phyloP scores from a whole-genome alignment of 2,797 vertebrate species.

The Halcyon smyrnensis region DNA sequence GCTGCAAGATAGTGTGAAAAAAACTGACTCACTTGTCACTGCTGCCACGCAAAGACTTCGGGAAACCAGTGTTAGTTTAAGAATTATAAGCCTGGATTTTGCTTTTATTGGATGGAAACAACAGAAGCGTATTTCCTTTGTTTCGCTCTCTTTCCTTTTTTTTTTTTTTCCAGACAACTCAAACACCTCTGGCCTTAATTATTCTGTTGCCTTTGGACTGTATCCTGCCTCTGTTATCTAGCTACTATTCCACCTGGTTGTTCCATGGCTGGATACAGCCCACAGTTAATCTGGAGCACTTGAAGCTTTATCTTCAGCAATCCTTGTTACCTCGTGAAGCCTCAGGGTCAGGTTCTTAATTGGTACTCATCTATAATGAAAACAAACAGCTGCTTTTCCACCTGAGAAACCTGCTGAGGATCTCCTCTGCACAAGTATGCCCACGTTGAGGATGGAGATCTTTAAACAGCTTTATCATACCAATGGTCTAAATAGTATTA shows the following conservation, averaged over 20 bases:
- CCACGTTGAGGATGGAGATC: neutral
- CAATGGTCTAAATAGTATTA: neutral
- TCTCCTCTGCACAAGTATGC: neutral
- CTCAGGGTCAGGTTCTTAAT: neutral
- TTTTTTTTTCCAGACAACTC: neutral
- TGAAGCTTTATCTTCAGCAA: neutral
- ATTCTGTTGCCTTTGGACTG: neutral
- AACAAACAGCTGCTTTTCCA: neutral
- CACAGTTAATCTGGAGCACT: neutral
- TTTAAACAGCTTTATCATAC: neutral
- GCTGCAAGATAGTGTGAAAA: neutral
- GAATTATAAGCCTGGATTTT: neutral
- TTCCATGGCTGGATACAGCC: neutral
- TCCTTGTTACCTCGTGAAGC: neutral
- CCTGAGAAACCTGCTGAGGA: neutral
- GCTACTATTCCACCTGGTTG: neutral
- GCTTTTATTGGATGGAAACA: neutral
- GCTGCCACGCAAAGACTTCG: neutral
- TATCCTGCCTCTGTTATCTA: neutral
- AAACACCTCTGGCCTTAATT: neutral
- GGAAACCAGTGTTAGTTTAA: constrained; percentile 1
- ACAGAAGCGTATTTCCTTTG: neutral
- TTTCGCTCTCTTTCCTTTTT: neutral
- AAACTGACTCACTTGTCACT: neutral
- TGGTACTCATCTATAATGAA: neutral